Evolutionary conservation across 2,113 vertebrate species (phyloP).

Genomic region (Marcusenius ussheri): DNA sequence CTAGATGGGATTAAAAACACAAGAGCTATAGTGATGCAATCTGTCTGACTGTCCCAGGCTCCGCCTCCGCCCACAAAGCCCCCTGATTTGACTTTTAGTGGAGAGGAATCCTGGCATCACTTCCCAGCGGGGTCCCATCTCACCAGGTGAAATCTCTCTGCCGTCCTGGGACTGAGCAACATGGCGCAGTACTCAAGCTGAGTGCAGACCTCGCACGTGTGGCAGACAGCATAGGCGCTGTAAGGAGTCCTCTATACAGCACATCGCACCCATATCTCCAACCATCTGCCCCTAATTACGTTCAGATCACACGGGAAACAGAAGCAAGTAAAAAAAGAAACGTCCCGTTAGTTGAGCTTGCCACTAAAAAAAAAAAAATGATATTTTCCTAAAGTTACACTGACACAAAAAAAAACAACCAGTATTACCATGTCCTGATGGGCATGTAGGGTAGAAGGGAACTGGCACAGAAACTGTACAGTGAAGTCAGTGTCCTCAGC

Average conservation of each 20-base stretch:
- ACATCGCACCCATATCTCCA: neutral
- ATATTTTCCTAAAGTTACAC: neutral
- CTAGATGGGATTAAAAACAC: conserved; percentile 56
- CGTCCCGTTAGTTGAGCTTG: neutral
- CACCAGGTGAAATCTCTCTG: neutral
- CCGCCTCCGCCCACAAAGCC: neutral
- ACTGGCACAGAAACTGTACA: neutral
- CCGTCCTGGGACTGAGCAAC: neutral
- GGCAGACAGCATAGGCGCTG: neutral
- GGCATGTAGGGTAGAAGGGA: neutral
- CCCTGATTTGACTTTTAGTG: neutral
- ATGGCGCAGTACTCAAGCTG: neutral
- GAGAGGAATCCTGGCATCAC: neutral
- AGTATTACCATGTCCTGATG: neutral
- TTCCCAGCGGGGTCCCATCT: neutral
- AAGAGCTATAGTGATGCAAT: conserved; percentile 46
- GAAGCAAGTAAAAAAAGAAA: neutral
- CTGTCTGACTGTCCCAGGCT: neutral
- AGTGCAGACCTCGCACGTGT: neutral
- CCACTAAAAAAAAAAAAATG: neutral
- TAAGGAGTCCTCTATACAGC: neutral
- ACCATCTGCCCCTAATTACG: neutral
- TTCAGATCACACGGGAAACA: neutral
- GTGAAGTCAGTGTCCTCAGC: neutral
- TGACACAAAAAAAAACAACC: neutral